Percentiles rank a stretch among this genome's conserved stretches.
Evolutionary conservation across 1,140 invertebrate species (phyloP).

Genomic region (Drosophila subobscura): DNA sequence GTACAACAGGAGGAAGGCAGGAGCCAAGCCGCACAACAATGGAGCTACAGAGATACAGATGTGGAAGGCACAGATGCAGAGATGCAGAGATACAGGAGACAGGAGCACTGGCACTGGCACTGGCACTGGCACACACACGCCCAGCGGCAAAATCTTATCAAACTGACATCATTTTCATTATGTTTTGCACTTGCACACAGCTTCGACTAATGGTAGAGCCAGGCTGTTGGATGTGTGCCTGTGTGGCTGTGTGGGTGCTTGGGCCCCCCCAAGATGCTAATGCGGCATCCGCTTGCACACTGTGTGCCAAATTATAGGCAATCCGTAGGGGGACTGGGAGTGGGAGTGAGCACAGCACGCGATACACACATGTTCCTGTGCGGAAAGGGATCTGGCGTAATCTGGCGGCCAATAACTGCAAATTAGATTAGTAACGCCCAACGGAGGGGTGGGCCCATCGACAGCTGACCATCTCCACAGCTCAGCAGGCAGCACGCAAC

Average conservation of each 20-base stretch:
- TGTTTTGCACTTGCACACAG: constrained; percentile 75
- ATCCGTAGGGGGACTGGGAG: constrained; percentile 41
- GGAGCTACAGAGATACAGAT: constrained; percentile 14
- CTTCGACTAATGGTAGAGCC: constrained; percentile 61
- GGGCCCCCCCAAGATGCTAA: constrained; percentile 18
- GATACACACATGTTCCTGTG: constrained; percentile 60
- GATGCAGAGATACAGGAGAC: constrained; percentile 5
- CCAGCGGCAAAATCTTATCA: constrained; percentile 65
- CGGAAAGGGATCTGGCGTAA: constrained; percentile 38
- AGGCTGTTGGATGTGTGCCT: constrained; percentile 14
- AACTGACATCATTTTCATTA: constrained; percentile 80
- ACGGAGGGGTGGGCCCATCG: constrained; percentile 7
- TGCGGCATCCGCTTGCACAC: constrained; percentile 14
- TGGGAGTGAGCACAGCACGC: constrained; percentile 34
- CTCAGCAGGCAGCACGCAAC: constrained; percentile 15
- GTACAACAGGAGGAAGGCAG: background rate
- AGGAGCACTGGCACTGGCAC: background rate
- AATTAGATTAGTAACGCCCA: constrained; percentile 75
- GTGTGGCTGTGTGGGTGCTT: background rate
- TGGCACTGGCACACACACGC: constrained; percentile 26
- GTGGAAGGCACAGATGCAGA: background rate
- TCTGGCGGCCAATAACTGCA: constrained; percentile 76
- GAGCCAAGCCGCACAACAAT: constrained; percentile 23
- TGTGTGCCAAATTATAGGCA: constrained; percentile 53
- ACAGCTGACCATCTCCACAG: constrained; percentile 17